Evolutionary conservation across 2,113 vertebrate species (phyloP), one percentile per base, ranked within the genome.

Genomic region (Ameiurus melas): DNA sequence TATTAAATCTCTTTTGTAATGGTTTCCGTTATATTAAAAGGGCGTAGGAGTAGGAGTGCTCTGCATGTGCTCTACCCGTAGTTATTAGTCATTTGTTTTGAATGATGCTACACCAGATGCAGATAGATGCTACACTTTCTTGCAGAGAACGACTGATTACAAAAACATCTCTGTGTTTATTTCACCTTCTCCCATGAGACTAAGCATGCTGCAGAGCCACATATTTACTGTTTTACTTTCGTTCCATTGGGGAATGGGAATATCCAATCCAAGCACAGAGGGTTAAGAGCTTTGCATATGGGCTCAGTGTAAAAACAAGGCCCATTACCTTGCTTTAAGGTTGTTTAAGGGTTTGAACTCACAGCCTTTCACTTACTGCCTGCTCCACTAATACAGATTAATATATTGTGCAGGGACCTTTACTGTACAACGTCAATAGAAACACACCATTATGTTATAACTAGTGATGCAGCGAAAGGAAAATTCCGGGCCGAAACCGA

Each of bases 181-280:
- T 78, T 62, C 73, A n/a, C 27, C 71, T 25, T 77, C 85, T 30
- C 36, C 73, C 85, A 66, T 33, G 62, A 79, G 85, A 27, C n/a
- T 39, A 53, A 33, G 36, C 85, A 22, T n/a, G 77, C 71, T 62
- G 55, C 71, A 2, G 70, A 77, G 70, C 0, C 55, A 78, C 13
- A 64, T 43, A 57, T 60, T 58, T 60, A 78, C 71, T 82, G 55
- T 39, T 82, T 82, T 5, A 60, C 33, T 13, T 5, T 22, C 1
- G 33, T 8, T 39, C 80, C 57, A 36, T 39, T 60, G 57, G 55
- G 55, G 10, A 81, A 58, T 81, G 53, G 57, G 53, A 81, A 30
- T 58, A 81, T 36, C 53, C 19, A 81, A 58, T 60, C 10, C 8
- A 60, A 60, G 30, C 80, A 51, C 80, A 82, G 78, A 81, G 80